These are phyloP conservation scores for Athene cunicularia DNA, from an alignment of 2,113 vertebrate genomes.

Conservation along the genomic window DNA sequence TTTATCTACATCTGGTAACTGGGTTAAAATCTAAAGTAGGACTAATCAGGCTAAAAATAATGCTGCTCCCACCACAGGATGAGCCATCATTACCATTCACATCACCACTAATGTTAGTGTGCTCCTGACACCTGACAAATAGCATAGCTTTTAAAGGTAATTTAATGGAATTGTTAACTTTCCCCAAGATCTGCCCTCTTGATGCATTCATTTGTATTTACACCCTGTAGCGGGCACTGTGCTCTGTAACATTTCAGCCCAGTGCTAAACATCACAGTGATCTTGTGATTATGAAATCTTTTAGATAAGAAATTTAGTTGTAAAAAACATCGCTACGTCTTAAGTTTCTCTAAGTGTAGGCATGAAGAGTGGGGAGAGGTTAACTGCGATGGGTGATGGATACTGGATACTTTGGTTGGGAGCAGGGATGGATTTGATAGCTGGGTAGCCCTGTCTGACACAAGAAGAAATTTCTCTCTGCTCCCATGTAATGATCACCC, in stretches of 20 bases:
- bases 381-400: background rate
- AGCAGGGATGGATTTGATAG: background rate
- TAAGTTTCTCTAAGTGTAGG: background rate
- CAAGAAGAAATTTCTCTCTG: background rate
- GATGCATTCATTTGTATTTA: background rate
- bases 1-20: slow-evolving; percentile 4
- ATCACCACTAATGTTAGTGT: background rate
- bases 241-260: background rate
- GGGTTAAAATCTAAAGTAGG: slow-evolving; percentile 2
- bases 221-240: no score
- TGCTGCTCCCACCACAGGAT: background rate
- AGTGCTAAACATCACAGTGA: background rate
- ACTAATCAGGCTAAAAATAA: slow-evolving; percentile 36
- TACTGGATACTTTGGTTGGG: background rate
- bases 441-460: background rate
- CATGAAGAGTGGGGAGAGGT: background rate
- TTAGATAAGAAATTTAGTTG: background rate
- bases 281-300: background rate
- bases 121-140: background rate
- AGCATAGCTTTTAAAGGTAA: background rate
- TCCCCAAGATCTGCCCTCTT: background rate
- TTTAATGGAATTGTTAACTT: background rate
- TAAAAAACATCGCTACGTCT: background rate
- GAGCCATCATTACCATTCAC: background rate
- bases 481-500: fast-evolving